phyloP scores from a whole-genome alignment of 2,888 invertebrate species.

The Anoplius nigerrimus region DNA sequence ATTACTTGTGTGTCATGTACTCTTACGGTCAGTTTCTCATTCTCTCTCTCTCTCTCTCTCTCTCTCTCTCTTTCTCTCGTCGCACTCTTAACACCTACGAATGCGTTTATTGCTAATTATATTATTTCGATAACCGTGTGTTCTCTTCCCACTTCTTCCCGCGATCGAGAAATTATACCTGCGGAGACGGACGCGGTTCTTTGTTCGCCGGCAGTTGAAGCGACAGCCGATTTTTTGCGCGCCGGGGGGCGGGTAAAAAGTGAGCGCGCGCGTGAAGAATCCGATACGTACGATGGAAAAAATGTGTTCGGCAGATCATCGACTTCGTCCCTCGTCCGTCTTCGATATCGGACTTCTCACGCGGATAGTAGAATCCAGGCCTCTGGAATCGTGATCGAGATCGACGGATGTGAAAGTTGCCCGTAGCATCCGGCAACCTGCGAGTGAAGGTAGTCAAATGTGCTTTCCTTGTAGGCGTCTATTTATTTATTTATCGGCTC shows the following conservation, averaged over 20 bases:
- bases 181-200: constrained; percentile 33
- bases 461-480: too few species aligned
- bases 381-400: too few species aligned
- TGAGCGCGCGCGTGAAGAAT: neutral
- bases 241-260: neutral
- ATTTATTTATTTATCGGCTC: too few species aligned
- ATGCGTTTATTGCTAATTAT: constrained; percentile 60
- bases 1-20: neutral
- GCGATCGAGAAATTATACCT: constrained; percentile 46
- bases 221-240: constrained; percentile 3
- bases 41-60: neutral
- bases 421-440: too few species aligned
- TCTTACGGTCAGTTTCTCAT: neutral
- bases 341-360: neutral
- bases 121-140: constrained; percentile 39
- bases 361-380: too few species aligned
- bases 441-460: too few species aligned
- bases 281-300: too few species aligned
- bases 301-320: neutral
- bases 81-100: constrained; percentile 36
- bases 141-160: constrained; percentile 27
- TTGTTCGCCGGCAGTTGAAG: constrained; percentile 15
- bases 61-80: constrained; percentile 22
- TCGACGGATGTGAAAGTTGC: too few species aligned
- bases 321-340: neutral